A percentile compares a stretch with the other conserved stretches of the same genome.
phyloP scores from a whole-genome alignment of 2,113 vertebrate genomes.

The Lasiurus borealis region DNA sequence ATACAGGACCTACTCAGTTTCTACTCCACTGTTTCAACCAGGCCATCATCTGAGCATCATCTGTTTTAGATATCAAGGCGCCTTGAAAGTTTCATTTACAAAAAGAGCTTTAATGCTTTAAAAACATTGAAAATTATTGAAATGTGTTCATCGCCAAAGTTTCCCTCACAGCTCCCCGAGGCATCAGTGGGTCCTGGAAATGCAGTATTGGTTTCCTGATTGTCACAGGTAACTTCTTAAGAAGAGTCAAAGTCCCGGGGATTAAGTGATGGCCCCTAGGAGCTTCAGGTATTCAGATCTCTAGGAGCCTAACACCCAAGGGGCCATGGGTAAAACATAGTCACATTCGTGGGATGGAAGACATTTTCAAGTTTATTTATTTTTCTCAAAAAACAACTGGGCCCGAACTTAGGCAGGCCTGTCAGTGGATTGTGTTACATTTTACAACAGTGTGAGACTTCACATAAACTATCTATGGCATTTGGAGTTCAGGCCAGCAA shows the following conservation, averaged over 20 bases:
- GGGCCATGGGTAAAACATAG: slow-evolving; percentile 84
- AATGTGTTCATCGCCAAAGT: neutral
- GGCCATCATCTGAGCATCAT: neutral
- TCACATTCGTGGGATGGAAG: slow-evolving; percentile 87
- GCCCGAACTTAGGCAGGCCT: slow-evolving; percentile 83
- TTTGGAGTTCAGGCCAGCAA: slow-evolving; percentile 88
- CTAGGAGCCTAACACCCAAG: slow-evolving; percentile 76
- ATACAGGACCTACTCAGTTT: neutral
- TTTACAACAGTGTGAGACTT: slow-evolving; percentile 88
- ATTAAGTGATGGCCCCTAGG: slow-evolving; percentile 76
- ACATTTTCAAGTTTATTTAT: slow-evolving; percentile 87
- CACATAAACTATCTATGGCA: slow-evolving; percentile 90
- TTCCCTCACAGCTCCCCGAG: neutral
- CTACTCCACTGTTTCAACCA: neutral
- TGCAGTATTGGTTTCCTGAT: neutral
- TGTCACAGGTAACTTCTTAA: neutral
- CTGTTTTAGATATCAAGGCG: neutral
- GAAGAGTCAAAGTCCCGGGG: slow-evolving; percentile 54
- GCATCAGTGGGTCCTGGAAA: neutral
- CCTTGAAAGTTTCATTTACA: neutral
- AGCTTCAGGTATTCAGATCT: slow-evolving; percentile 74
- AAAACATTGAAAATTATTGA: neutral
- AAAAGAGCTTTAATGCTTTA: slow-evolving; percentile 9
- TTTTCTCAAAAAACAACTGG: slow-evolving; percentile 87
- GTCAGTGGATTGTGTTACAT: slow-evolving; percentile 88